Evolutionary conservation across 2,888 invertebrate species (phyloP), one percentile per base, ranked within the genome.

Genomic region (Campopleginae sp.): DNA sequence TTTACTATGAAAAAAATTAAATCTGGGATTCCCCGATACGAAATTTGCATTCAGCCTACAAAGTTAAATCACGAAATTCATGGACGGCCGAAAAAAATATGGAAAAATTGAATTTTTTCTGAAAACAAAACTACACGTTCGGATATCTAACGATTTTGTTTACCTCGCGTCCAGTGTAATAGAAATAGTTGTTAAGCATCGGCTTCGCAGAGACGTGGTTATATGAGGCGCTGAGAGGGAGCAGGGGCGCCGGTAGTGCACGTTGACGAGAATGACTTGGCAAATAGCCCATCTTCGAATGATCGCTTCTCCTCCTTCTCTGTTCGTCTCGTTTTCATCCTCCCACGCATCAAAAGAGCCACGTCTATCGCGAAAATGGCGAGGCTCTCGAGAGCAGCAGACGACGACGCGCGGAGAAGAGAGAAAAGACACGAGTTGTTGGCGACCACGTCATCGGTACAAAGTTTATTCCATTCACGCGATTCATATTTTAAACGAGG

Each of bases 201-300:
- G 27, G 27, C 2, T 0, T 4, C 12, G 27, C 19, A 6, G 10
- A 23, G 31, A 31, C 19, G 1, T 6, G 27, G 5, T 12, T 12
- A 42, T 42, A 66, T 77, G 23, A 63, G 19, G 48, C 27, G 72
- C 14, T 23, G 54, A 54, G 51, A 31, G 51, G 33, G 38, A 38
- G n/a, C n/a, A n/a, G 42, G 48, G 48, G 7, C 54, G 44, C 38
- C 27, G 23, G 27, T 54, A 42, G 7, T 77, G 77, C 77, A 74
- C 68, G 80, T 66, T 81, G 76, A 80, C 77, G 61, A 80, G 80
- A 86, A 87, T 87, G 78, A 87, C 81, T 86, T 82, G 84, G 86
- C 86, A 78, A 81, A 78, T 27, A 70, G 74, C 80, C 81, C 84
- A 85, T 77, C 80, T 79, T 80, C 71, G 74, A 71, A 65, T 72